Percentiles rank a stretch among this genome's conserved stretches.
These are phyloP conservation scores for Pogonophryne albipinna DNA, from an alignment of 2,797 vertebrate genomes.

Conservation along the genomic window DNA sequence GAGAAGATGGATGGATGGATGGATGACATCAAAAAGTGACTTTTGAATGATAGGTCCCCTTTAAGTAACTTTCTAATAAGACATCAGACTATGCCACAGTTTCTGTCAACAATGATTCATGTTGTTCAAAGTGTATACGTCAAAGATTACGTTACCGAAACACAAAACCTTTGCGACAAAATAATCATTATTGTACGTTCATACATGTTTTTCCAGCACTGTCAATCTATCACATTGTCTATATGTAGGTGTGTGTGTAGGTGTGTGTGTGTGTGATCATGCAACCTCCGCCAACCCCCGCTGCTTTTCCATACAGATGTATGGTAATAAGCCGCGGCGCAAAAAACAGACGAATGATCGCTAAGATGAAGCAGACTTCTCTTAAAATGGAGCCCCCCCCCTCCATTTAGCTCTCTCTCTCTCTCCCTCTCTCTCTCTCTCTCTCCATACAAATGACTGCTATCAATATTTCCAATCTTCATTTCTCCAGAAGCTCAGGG, in stretches of 20 bases:
- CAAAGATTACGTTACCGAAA: background rate
- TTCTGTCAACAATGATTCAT: background rate
- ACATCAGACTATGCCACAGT: background rate
- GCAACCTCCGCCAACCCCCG: slow-evolving; percentile 47
- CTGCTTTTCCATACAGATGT: slow-evolving; percentile 65
- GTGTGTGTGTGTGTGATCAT: background rate
- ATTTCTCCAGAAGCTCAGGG: slow-evolving; percentile 67
- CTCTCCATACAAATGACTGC: slow-evolving; percentile 72
- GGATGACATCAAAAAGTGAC: no score
- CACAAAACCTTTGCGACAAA: background rate
- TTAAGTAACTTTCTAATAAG: no score
- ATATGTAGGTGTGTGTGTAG: background rate
- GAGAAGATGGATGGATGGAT: no score
- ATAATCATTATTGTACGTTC: background rate
- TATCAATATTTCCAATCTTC: slow-evolving; percentile 85
- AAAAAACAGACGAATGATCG: slow-evolving; percentile 74
- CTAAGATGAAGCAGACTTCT: slow-evolving; percentile 65
- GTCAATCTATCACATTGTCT: background rate
- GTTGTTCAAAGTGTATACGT: background rate
- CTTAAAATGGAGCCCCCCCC: slow-evolving; percentile 47
- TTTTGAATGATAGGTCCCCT: no score
- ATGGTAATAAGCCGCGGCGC: slow-evolving; percentile 72
- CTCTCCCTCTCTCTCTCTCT: slow-evolving; percentile 33
- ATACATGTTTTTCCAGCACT: background rate
- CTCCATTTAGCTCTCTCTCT: slow-evolving; percentile 49